These are phyloP conservation scores for Philopedon plagiatum DNA, from an alignment of 2,888 invertebrate genomes.

Conservation along the genomic window DNA sequence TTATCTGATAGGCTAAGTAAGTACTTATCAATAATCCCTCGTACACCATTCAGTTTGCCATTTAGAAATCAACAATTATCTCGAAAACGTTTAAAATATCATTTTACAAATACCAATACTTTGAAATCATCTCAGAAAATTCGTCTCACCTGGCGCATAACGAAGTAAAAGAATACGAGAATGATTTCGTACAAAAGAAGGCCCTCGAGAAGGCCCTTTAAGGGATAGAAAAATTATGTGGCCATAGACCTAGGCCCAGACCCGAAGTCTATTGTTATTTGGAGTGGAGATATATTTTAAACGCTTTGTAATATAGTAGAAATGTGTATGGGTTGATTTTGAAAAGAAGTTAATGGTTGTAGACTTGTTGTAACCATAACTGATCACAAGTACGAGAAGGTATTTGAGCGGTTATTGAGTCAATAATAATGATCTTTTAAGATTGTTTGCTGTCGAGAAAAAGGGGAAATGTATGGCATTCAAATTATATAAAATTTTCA, in stretches of 20 bases:
- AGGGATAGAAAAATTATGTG: conserved; percentile 39
- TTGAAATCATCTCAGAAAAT: conserved; percentile 12
- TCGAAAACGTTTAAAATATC: conserved; percentile 35
- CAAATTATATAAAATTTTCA: too few relatives aligned
- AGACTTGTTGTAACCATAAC: conserved; percentile 8
- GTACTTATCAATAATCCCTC: too few relatives aligned
- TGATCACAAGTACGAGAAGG: conserved; percentile 4
- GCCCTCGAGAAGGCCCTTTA: conserved; percentile 39
- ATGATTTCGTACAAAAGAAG: conserved; percentile 42
- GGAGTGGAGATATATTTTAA: conserved; percentile 40
- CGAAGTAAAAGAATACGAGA: conserved; percentile 39
- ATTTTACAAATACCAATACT: conserved; percentile 39
- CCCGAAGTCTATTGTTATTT: conserved; percentile 35
- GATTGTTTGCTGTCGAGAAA: too few relatives aligned
- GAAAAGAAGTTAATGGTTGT: conserved; percentile 41
- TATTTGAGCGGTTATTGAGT: conserved; percentile 4
- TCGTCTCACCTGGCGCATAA: conserved; percentile 41
- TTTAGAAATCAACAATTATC: background rate
- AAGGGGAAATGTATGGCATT: too few relatives aligned
- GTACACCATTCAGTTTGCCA: too few relatives aligned
- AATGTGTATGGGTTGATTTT: conserved; percentile 32
- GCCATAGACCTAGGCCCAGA: conserved; percentile 16
- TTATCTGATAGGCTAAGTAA: too few relatives aligned
- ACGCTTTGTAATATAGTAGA: conserved; percentile 34
- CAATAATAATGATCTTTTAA: too few relatives aligned